These are phyloP conservation scores for Uria lomvia DNA, from an alignment of 2,113 vertebrate species.

Conservation along the genomic window DNA sequence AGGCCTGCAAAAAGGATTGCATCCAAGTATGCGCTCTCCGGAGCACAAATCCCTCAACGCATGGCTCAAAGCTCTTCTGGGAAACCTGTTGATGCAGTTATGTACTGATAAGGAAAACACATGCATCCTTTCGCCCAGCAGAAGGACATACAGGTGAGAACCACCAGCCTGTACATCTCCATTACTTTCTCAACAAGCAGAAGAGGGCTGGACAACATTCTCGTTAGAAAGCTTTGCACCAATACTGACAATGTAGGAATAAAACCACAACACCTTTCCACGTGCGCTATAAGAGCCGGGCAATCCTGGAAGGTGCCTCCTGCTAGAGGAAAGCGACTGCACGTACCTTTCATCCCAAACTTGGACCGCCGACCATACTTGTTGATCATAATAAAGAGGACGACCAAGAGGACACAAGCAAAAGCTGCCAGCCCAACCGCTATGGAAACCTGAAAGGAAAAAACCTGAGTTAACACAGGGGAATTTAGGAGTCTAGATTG, in stretches of 20 bases:
- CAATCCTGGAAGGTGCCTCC: constrained; percentile 35
- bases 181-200: neutral
- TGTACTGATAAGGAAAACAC: neutral
- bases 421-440: constrained; percentile 94
- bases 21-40: neutral
- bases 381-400: constrained; percentile 98
- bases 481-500: neutral
- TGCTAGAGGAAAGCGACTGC: neutral
- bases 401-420: constrained; percentile 91
- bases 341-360: constrained; percentile 98
- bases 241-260: neutral
- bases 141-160: neutral
- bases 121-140: neutral
- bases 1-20: neutral
- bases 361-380: constrained; percentile 96
- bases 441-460: constrained; percentile 86
- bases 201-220: neutral
- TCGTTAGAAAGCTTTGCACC: neutral
- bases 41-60: neutral
- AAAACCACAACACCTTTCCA: constrained; percentile 7
- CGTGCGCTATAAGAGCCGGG: neutral
- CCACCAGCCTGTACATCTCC: neutral
- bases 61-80: neutral
- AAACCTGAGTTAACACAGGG: neutral
- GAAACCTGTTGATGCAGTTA: neutral